Base-by-base conservation (phyloP, 2,888 invertebrate genomes). In the Perizoma affinitatum region DNA sequence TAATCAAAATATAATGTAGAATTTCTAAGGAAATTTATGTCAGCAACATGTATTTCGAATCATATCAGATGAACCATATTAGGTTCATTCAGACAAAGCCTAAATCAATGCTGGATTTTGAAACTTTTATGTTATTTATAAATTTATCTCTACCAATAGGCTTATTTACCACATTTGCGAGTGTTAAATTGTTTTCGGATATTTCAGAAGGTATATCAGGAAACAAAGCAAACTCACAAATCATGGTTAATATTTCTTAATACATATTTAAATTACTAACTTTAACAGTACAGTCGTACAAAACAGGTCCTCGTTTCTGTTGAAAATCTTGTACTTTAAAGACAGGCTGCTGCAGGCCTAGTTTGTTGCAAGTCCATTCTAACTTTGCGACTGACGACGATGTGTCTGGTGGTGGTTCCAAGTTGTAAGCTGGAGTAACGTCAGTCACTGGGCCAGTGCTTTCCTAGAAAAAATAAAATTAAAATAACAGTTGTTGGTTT, bases 301-400 rank as follows among this genome's bases (percentile, higher is more conserved):
- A 80, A 7, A 76, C 79, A 4, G 87, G 83, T 41, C 82, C 87
- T 9, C 79, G 79, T 73, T 86, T 90, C 5, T 81, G 82, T 57
- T 79, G 69, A 42, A 80, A 67, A 54, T 85, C 83, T 52, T 79
- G 80, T 38, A 86, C 78, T 70, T 89, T 92, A 66, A 82, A 91
- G 5, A 89, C 80, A 0, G 92, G 92, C 64, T 82, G 80, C 36
- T 86, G 83, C 35, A 93, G 77, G 47, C 90, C 89, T 35, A 92
- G 76, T 74, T 89, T 89, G 59, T 80, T 83, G 73, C 91, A 91
- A 42, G 88, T 90, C 91, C 91, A 92, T 62, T 88, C 90, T 44
- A 92, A 73, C 73, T 86, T 90, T 5, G 76, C 79, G 33, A 84
- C 82, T 1, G 88, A 79, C 36, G 90, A 87, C 6, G 84, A 80